phyloP scores from a whole-genome alignment of 2,797 vertebrate genomes.

The Phrynocephalus guinanensis region DNA sequence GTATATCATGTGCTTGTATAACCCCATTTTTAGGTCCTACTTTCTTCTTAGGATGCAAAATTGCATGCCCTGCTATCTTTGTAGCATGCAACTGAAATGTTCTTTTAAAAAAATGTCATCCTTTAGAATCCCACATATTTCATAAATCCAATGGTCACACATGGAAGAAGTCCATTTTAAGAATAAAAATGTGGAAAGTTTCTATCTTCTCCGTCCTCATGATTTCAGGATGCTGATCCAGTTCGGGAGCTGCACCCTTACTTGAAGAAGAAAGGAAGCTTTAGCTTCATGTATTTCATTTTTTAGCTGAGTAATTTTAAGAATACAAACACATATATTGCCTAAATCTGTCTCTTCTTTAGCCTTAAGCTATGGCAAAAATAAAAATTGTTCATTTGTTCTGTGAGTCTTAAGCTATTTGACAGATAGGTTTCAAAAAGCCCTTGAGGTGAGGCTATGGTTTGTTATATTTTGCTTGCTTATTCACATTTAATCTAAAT shows the following conservation, averaged over 20 bases:
- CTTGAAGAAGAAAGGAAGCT: not conserved
- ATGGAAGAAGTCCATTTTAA: not conserved
- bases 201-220: not conserved
- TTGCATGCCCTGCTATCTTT: not conserved
- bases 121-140: no score
- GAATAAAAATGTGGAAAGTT: not conserved
- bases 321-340: not conserved
- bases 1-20: not conserved
- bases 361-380: not conserved
- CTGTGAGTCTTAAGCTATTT: slow-evolving; percentile 50
- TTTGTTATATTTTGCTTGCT: slow-evolving; percentile 26
- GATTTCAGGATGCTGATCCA: not conserved
- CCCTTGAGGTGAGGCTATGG: slow-evolving; percentile 26
- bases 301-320: not conserved
- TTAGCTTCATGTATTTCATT: not conserved
- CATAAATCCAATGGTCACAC: not conserved
- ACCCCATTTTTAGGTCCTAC: not conserved
- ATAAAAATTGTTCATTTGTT: slow-evolving; percentile 19
- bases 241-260: not conserved
- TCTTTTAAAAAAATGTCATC: not conserved
- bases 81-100: not conserved
- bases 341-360: slow-evolving; percentile 15
- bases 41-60: not conserved
- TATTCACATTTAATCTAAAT: slow-evolving; percentile 45
- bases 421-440: slow-evolving; percentile 63